Base-by-base conservation (phyloP, 2,797 vertebrate species). In the Cirrhinus mrigala region DNA sequence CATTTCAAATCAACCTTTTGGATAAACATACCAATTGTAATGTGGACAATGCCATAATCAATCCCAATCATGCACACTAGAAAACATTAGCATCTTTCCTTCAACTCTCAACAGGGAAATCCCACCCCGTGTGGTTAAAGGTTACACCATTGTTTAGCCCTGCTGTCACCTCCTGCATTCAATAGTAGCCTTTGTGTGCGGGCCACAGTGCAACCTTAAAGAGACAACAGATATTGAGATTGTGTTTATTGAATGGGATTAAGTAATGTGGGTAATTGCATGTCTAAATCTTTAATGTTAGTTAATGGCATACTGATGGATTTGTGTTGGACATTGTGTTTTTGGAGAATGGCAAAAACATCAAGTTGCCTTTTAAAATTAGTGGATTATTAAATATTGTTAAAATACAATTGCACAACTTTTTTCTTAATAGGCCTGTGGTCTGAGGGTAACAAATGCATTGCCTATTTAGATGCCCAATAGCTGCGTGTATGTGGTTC, bases 111-210 rank as follows among this genome's bases (percentile, higher is more conserved):
- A 22, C 75, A 60, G 54, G 33, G 7, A 78, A 33, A 60, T 1
- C 33, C n/a, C 22, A 60, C 20, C 14, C 14, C 75, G 18, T 60
- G 33, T 60, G 37, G 52, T 77, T 33, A 60, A 77, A 77, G 54
- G 54, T 78, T 46, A 60, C n/a, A 20, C 54, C n/a, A 60, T 60
- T 6, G 22, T 78, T 78, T 76, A 78, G 75, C 37, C 37, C 1
- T 60, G 54, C 33, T 18, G 56, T 78, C 56, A 44, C 56, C 37
- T 78, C 56, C 56, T 18, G 37, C 24, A 50, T 11, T 48, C 27
- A 66, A 50, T 18, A 66, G 18, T 79, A n/a, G 15, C 20, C 44
- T 50, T 48, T 79, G 18, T 50, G 10, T 62, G 40, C 10, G 24
- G 16, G 15, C 44, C 58, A 62, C 40, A 62, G 37, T 78, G 37